Conservation (phyloP, 2,888 invertebrate genomes). For the Boloria euphrosyne region DNA sequence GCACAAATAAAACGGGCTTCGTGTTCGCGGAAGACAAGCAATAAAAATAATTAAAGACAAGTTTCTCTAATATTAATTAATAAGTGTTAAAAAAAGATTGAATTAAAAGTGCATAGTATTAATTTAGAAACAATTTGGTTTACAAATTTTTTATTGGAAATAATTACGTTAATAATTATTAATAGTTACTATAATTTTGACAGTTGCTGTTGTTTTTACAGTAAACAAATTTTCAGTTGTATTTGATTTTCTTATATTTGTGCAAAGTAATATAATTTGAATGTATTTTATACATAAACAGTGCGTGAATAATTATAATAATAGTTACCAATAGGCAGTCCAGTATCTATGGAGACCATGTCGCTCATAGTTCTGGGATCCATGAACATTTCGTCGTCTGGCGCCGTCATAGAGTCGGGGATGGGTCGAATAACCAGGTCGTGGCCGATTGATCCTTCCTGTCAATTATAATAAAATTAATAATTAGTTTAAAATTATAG, state of each 20-base stretch:
- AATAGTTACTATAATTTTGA: too few relatives aligned
- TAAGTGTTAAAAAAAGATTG: slow-evolving; percentile 14
- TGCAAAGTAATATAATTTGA: background rate
- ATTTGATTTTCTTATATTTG: background rate
- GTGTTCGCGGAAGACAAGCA: slow-evolving; percentile 13
- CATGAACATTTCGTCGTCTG: slow-evolving; percentile 88
- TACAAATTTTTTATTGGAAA: slow-evolving; percentile 2
- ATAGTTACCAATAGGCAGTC: slow-evolving; percentile 79
- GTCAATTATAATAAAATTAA: slow-evolving; percentile 40
- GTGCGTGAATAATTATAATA: background rate
- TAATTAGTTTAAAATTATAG: background rate
- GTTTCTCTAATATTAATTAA: slow-evolving; percentile 9
- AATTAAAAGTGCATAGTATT: slow-evolving; percentile 13
- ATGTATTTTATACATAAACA: too few relatives aligned
- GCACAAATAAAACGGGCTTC: background rate
- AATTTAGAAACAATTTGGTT: slow-evolving; percentile 22
- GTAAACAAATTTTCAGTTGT: too few relatives aligned
- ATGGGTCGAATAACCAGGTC: slow-evolving; percentile 94
- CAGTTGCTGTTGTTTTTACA: too few relatives aligned
- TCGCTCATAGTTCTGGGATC: slow-evolving; percentile 84
- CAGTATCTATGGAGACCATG: slow-evolving; percentile 85
- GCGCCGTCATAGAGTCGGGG: slow-evolving; percentile 85
- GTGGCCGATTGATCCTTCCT: slow-evolving; percentile 97
- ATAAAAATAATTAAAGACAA: background rate
- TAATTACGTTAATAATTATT: too few relatives aligned